Conservation (phyloP, 2,113 vertebrate genomes). For the Deroptyus accipitrinus region DNA sequence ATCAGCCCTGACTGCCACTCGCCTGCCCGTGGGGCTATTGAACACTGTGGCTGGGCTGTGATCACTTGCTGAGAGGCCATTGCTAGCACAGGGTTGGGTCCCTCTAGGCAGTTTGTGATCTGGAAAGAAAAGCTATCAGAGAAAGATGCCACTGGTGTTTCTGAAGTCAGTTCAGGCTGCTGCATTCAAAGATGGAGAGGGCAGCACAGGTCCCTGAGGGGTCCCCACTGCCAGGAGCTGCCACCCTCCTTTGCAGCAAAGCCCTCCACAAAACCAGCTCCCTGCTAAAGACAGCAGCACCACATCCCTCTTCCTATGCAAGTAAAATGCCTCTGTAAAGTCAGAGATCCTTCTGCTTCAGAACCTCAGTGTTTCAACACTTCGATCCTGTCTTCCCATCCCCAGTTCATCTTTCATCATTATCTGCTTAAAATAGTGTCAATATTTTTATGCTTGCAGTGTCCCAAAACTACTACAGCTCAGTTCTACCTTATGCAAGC, state of each 20-base stretch:
- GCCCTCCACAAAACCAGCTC: background rate
- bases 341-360: background rate
- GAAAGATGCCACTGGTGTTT: background rate
- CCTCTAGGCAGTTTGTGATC: background rate
- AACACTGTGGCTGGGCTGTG: background rate
- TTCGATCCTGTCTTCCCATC: background rate
- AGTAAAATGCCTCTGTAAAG: background rate
- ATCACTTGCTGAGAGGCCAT: background rate
- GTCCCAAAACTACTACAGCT: background rate
- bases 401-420: background rate
- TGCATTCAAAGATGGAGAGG: background rate
- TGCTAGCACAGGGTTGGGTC: rapidly evolving
- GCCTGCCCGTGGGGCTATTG: rapidly evolving
- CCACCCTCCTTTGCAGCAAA: background rate
- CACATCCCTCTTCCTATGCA: background rate
- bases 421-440: background rate
- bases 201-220: background rate
- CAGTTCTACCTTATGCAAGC: background rate
- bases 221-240: background rate
- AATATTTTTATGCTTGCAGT: background rate
- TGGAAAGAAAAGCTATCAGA: background rate
- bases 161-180: background rate
- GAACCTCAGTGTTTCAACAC: background rate
- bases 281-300: background rate
- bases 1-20: background rate